Conservation (phyloP, 2,113 vertebrate genomes). For the Oreochromis tanganicae region DNA sequence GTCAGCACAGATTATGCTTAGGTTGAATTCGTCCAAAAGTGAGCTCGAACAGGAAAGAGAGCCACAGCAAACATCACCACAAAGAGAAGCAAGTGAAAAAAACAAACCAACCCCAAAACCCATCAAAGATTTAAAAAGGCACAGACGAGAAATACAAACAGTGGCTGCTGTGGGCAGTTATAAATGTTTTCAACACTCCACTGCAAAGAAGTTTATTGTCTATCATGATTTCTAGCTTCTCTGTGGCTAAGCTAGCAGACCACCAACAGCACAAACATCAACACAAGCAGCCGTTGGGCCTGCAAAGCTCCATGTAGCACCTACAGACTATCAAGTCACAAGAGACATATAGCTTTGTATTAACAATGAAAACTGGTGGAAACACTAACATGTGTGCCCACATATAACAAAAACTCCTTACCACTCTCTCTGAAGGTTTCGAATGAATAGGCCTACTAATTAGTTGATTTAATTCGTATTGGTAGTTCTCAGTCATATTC, state of each 20-base stretch:
- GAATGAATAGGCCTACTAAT: not conserved
- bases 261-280: not conserved
- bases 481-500: not conserved
- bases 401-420: not conserved
- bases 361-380: not conserved
- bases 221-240: not conserved
- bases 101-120: not conserved
- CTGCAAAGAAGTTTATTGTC: not conserved
- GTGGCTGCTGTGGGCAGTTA: not conserved
- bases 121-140: not conserved
- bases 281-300: not conserved
- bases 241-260: not conserved
- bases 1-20: not conserved
- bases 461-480: not conserved
- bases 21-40: not conserved
- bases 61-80: not conserved
- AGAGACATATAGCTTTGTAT: not conserved
- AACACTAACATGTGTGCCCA: not conserved
- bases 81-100: not conserved
- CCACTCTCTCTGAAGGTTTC: not conserved
- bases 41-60: not conserved
- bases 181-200: not conserved
- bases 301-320: not conserved
- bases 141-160: not conserved
- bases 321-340: not conserved